A percentile compares a stretch with the other conserved stretches of the same genome.
Evolutionary conservation across 2,797 vertebrate species (phyloP).

Genomic region (Yasuhikotakia modesta): DNA sequence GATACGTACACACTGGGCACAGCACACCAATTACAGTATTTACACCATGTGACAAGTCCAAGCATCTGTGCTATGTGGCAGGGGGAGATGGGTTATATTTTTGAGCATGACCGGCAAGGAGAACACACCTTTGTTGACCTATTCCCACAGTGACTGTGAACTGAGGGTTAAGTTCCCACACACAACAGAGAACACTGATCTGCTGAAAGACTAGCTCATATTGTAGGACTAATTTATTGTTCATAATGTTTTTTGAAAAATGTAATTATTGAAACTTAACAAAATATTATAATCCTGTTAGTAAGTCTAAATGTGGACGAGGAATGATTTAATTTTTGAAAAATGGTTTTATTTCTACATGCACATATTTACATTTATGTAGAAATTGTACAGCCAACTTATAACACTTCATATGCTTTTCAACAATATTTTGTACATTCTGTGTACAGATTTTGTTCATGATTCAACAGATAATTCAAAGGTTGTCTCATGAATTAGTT

Average conservation of each 20-base stretch:
- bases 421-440: too few relatives aligned
- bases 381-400: too few relatives aligned
- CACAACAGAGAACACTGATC: slow-evolving; percentile 54
- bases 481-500: background rate
- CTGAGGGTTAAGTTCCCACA: slow-evolving; percentile 13
- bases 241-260: slow-evolving; percentile 72
- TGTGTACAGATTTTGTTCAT: background rate
- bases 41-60: slow-evolving; percentile 62
- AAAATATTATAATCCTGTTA: slow-evolving; percentile 59
- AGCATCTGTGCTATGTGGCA: slow-evolving; percentile 19
- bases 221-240: slow-evolving; percentile 69
- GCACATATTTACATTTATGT: too few relatives aligned
- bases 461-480: background rate
- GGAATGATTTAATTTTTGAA: too few relatives aligned
- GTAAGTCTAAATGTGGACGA: too few relatives aligned
- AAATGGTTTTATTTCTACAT: too few relatives aligned
- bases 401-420: too few relatives aligned
- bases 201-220: slow-evolving; percentile 65
- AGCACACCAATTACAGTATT: slow-evolving; percentile 49
- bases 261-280: slow-evolving; percentile 75
- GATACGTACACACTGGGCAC: slow-evolving; percentile 55
- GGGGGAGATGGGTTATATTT: slow-evolving; percentile 10
- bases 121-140: slow-evolving; percentile 23
- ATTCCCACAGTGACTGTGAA: slow-evolving; percentile 17
- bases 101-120: slow-evolving; percentile 20